Evolutionary conservation across 2,888 invertebrate species (phyloP).

Genomic region (Apomyelois bistriatella): DNA sequence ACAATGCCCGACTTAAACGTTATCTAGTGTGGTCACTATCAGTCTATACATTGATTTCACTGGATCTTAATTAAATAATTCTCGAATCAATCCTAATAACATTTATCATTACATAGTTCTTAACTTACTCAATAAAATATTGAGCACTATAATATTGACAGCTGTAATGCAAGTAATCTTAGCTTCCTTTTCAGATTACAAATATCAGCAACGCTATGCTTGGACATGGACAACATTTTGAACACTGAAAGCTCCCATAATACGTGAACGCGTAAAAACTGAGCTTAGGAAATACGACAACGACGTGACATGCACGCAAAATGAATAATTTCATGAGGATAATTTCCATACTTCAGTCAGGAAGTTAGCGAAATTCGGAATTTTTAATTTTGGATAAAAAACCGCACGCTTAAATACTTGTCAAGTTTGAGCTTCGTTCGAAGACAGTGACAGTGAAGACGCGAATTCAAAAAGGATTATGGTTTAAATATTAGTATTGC

Average conservation of each 20-base stretch:
- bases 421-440: not conserved
- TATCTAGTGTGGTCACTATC: conserved; percentile 1
- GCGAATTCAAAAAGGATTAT: not conserved
- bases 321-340: conserved; percentile 1
- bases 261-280: not conserved
- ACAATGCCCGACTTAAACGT: not conserved
- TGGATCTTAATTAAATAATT: not conserved
- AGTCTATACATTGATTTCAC: not conserved
- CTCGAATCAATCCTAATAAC: not conserved
- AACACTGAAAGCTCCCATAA: not conserved
- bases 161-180: too few species aligned
- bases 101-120: not conserved
- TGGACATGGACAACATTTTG: too few species aligned
- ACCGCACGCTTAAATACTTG: not conserved
- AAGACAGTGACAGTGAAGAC: not conserved
- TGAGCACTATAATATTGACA: not conserved
- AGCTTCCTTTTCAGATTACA: too few species aligned
- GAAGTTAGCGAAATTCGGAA: conserved; percentile 1
- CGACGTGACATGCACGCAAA: conserved; percentile 3
- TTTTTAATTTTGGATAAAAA: conserved; percentile 6
- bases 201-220: too few species aligned
- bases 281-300: not conserved
- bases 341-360: not conserved
- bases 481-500: too few species aligned
- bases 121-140: not conserved